phyloP scores from a whole-genome alignment of 2,797 vertebrate species.

The Scomberomorus guttatus region DNA sequence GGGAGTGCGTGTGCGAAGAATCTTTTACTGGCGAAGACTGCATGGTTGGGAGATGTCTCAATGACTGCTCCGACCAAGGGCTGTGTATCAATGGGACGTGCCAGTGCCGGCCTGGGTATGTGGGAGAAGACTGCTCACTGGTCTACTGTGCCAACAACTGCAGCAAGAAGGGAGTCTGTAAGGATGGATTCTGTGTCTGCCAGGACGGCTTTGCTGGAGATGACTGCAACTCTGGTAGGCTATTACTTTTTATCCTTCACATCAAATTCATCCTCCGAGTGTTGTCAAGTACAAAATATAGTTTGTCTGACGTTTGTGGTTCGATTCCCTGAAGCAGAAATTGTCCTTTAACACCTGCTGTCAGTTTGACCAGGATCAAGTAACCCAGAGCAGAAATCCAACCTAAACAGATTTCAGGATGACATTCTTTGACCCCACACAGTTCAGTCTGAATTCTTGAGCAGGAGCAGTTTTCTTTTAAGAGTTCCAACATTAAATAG shows the following conservation, averaged over 20 bases:
- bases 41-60: constrained; percentile 90
- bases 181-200: constrained; percentile 92
- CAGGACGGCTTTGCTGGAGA: constrained; percentile 92
- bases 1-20: constrained; percentile 96
- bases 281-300: constrained; percentile 36
- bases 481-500: constrained; percentile 21
- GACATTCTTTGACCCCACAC: constrained; percentile 25
- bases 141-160: constrained; percentile 93
- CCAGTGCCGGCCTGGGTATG: constrained; percentile 90
- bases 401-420: constrained; percentile 39
- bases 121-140: constrained; percentile 92
- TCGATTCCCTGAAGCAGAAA: constrained; percentile 37
- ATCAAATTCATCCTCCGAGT: constrained; percentile 20
- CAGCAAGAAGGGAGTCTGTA: constrained; percentile 92
- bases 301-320: constrained; percentile 38
- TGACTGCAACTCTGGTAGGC: constrained; percentile 95
- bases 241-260: constrained; percentile 26
- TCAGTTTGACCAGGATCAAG: constrained; percentile 34
- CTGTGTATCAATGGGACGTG: constrained; percentile 93
- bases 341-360: constrained; percentile 31
- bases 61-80: constrained; percentile 94
- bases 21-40: constrained; percentile 93
- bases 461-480: constrained; percentile 14
- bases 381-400: constrained; percentile 38
- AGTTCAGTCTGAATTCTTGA: constrained; percentile 12